Conservation (phyloP, 2,113 vertebrate species). For the Rynchops niger region DNA sequence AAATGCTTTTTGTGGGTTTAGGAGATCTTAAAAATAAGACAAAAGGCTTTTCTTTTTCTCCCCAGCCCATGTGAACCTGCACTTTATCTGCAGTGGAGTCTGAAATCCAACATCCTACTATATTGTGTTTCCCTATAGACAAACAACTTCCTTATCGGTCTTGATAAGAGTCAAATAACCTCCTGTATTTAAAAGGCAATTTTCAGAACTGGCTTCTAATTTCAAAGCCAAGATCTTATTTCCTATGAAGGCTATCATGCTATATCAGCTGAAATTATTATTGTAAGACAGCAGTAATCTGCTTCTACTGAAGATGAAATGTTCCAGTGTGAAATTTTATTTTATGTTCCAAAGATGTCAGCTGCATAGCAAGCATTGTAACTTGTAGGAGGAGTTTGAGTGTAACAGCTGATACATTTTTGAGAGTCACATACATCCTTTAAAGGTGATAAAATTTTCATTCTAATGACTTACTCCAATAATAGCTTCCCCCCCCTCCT, state of each 20-base stretch:
- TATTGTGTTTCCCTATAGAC: neutral
- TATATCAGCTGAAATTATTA: neutral
- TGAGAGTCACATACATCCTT: neutral
- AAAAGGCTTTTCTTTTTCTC: neutral
- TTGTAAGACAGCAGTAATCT: neutral
- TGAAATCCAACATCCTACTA: neutral
- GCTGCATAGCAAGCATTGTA: neutral
- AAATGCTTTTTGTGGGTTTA: neutral
- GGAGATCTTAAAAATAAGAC: neutral
- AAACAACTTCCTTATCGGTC: slow-evolving; percentile 17
- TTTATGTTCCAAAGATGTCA: neutral
- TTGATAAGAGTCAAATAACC: slow-evolving; percentile 7
- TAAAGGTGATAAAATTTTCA: neutral
- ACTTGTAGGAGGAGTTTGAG: neutral
- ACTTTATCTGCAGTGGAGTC: neutral
- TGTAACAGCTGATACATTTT: slow-evolving; percentile 15
- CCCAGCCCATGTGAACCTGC: neutral
- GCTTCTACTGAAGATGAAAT: neutral
- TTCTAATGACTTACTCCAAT: neutral
- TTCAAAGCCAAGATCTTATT: slow-evolving; percentile 6
- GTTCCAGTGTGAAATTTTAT: neutral
- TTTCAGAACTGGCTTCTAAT: neutral
- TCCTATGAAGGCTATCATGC: neutral
- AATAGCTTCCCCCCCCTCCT: neutral
- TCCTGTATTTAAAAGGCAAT: neutral